These are phyloP conservation scores for Cacatua alba DNA, from an alignment of 2,113 vertebrate species.

Conservation along the genomic window DNA sequence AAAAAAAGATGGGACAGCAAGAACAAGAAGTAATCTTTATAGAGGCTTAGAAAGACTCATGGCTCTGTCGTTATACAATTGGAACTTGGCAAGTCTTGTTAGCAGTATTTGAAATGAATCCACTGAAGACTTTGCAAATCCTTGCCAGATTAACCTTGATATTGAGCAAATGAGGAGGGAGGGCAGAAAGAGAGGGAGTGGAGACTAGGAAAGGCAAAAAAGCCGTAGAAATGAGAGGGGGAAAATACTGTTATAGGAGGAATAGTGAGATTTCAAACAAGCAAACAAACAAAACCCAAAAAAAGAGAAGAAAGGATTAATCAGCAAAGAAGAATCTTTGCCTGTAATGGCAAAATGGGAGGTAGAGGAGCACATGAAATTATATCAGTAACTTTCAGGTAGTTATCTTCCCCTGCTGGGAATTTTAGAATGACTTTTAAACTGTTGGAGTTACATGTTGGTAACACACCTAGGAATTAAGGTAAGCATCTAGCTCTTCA, in stretches of 20 bases:
- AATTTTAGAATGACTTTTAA: neutral
- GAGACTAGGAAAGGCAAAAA: neutral
- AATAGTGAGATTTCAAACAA: neutral
- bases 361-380: neutral
- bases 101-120: neutral
- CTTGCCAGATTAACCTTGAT: neutral
- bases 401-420: neutral
- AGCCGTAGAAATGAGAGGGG: neutral
- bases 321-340: neutral
- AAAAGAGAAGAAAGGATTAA: neutral
- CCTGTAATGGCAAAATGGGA: neutral
- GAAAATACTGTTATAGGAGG: neutral
- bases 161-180: neutral
- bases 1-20: neutral
- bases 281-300: neutral
- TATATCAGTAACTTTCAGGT: neutral
- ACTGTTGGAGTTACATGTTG: neutral
- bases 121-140: neutral
- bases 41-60: neutral
- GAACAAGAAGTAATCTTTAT: neutral
- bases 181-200: neutral
- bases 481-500: neutral
- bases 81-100: neutral
- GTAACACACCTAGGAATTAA: neutral
- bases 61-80: neutral